These are phyloP conservation scores for Phycodurus eques DNA, from an alignment of 2,113 vertebrate genomes.

Conservation along the genomic window DNA sequence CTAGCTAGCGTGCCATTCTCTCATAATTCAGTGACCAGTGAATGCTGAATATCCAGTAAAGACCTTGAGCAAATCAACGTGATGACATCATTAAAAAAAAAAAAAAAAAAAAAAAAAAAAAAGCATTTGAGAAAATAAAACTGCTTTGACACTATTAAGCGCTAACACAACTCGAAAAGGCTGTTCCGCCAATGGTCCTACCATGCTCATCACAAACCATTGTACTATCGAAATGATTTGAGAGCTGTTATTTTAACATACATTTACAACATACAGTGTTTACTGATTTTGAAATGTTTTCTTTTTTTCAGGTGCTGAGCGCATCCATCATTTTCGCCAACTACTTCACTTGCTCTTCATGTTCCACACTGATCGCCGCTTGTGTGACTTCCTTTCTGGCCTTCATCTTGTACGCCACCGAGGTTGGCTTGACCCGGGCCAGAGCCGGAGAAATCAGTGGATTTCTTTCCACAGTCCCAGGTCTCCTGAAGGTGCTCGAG, in stretches of 20 bases:
- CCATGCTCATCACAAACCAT: neutral
- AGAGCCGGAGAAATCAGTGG: slow-evolving; percentile 79
- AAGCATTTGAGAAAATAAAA: no score
- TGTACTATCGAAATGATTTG: neutral
- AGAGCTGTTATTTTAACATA: neutral
- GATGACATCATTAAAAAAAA: no score
- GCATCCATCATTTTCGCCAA: slow-evolving; percentile 78
- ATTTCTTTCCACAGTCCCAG: slow-evolving; percentile 82
- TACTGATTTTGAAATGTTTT: neutral
- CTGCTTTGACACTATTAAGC: no score
- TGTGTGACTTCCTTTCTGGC: slow-evolving; percentile 73
- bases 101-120: no score
- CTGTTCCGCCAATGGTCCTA: no score
- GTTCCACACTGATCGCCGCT: slow-evolving; percentile 62
- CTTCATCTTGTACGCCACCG: slow-evolving; percentile 74
- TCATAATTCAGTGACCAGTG: no score
- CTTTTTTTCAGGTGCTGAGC: slow-evolving; percentile 65
- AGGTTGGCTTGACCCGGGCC: slow-evolving; percentile 79
- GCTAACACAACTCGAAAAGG: no score
- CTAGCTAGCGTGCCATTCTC: no score
- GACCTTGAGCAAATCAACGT: no score
- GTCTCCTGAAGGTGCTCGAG: slow-evolving; percentile 85
- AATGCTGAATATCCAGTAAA: no score
- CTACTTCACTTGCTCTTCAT: slow-evolving; percentile 14
- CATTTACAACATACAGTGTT: neutral